Evolutionary conservation across 2,888 invertebrate species (phyloP).

Genomic region (Tridacna crocea): DNA sequence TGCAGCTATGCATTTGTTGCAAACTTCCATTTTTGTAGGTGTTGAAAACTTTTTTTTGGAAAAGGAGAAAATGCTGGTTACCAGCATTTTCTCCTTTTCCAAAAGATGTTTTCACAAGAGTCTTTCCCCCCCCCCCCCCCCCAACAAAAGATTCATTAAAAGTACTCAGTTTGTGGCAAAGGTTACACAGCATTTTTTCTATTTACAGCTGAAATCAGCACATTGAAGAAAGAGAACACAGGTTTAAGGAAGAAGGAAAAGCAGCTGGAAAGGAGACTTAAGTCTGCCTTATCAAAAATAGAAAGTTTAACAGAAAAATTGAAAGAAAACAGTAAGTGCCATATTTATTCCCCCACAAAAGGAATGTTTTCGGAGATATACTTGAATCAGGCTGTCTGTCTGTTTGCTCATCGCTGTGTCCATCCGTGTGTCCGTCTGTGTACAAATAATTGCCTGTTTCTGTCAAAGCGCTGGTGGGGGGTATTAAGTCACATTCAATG

Average conservation of each 20-base stretch:
- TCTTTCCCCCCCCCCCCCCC: background rate
- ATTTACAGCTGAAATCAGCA: conserved; percentile 58
- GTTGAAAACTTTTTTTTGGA: no score
- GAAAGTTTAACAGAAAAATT: conserved; percentile 31
- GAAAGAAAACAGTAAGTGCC: conserved; percentile 41
- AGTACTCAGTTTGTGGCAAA: background rate
- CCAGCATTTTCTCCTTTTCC: background rate
- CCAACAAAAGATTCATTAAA: background rate
- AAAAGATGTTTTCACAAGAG: background rate
- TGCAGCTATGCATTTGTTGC: no score
- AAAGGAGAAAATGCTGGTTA: background rate
- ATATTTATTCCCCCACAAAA: no score
- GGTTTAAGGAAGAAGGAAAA: conserved; percentile 34
- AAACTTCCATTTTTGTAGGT: no score
- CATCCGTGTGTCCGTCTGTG: no score
- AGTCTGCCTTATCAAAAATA: conserved; percentile 39
- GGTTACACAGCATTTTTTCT: background rate
- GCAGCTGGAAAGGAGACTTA: conserved; percentile 33
- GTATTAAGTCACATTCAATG: no score
- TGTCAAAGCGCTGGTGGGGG: no score
- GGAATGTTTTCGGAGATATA: no score
- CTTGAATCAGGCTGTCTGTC: no score
- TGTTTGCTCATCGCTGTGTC: no score
- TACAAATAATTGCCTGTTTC: no score
- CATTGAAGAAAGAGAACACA: conserved; percentile 58